Conservation (phyloP, 2,888 invertebrate species). For the Heliothis peltigera region DNA sequence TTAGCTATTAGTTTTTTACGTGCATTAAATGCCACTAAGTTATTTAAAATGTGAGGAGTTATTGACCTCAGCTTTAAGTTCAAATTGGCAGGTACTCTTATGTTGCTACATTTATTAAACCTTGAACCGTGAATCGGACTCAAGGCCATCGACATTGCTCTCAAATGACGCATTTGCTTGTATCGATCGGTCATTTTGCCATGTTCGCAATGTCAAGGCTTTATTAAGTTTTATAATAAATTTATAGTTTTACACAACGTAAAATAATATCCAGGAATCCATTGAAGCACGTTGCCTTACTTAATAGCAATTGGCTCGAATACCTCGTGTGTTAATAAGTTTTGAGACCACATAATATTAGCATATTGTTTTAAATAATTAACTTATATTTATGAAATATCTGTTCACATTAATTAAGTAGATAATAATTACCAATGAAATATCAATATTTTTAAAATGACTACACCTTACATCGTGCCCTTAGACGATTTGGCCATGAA, state of each 20-base stretch:
- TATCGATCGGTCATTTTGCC: conserved; percentile 82
- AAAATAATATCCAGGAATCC: too few species aligned
- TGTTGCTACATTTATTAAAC: conserved; percentile 72
- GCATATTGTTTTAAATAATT: too few species aligned
- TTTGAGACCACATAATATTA: too few species aligned
- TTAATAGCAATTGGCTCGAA: not conserved
- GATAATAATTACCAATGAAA: too few species aligned
- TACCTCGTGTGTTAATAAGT: too few species aligned
- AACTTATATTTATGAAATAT: too few species aligned
- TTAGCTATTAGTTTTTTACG: conserved; percentile 34
- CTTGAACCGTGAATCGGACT: conserved; percentile 77
- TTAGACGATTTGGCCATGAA: too few species aligned
- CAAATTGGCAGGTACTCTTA: conserved; percentile 66
- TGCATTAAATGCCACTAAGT: conserved; percentile 44
- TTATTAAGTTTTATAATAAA: conserved; percentile 54
- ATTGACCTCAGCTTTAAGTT: conserved; percentile 77
- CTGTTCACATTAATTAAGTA: too few species aligned
- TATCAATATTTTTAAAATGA: too few species aligned
- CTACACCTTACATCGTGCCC: too few species aligned
- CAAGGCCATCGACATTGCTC: conserved; percentile 86
- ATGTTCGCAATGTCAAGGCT: conserved; percentile 84
- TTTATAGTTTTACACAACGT: conserved; percentile 20
- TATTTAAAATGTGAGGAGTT: conserved; percentile 66
- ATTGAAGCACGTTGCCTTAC: not conserved
- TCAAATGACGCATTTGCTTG: conserved; percentile 79